These are phyloP conservation scores for Salminus brasiliensis DNA, from an alignment of 2,113 vertebrate species.

Conservation along the genomic window DNA sequence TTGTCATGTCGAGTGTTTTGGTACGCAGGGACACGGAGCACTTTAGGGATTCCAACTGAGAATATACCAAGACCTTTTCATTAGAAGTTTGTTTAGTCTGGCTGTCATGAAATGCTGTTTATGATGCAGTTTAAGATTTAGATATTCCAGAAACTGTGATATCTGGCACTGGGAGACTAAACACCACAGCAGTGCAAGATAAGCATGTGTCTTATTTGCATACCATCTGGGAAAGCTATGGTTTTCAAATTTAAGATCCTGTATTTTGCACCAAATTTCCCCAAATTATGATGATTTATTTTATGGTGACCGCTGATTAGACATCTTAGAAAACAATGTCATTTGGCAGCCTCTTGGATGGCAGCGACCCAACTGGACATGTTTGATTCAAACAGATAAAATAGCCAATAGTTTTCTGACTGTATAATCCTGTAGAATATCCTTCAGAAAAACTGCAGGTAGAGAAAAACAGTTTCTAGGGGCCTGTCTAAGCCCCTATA, in stretches of 20 bases:
- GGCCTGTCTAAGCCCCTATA: too few species aligned
- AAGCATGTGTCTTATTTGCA: constrained; percentile 2
- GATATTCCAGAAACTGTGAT: constrained; percentile 4
- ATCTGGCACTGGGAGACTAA: constrained; percentile 11
- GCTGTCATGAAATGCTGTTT: neutral
- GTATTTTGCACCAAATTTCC: constrained; percentile 2
- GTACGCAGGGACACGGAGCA: neutral
- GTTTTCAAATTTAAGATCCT: neutral
- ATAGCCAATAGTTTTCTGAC: too few species aligned
- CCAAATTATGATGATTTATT: too few species aligned
- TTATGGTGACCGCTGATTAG: too few species aligned
- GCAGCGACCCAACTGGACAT: too few species aligned
- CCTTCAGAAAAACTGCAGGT: too few species aligned
- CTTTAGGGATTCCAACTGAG: neutral
- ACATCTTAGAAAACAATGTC: too few species aligned
- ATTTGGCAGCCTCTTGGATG: too few species aligned
- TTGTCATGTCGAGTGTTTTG: neutral
- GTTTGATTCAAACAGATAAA: too few species aligned
- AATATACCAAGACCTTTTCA: neutral
- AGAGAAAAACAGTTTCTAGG: too few species aligned
- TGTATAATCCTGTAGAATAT: too few species aligned
- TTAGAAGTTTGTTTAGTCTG: neutral
- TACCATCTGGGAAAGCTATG: neutral
- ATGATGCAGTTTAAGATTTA: constrained; percentile 3
- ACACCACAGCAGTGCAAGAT: neutral